Base-by-base conservation (phyloP, 1,140 invertebrate species). In the Medauroidea extradentata region DNA sequence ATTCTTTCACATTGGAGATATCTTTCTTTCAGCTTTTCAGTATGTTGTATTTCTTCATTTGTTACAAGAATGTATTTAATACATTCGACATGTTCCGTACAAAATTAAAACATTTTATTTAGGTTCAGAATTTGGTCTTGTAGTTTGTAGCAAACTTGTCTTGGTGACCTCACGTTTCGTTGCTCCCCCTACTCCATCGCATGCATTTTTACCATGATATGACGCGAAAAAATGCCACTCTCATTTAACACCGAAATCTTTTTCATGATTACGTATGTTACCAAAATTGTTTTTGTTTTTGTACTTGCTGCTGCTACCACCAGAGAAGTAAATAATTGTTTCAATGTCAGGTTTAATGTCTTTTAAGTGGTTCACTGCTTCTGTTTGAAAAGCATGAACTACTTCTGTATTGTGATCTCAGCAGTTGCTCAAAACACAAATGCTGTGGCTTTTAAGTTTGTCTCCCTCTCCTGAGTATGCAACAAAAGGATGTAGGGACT, bases 61-160 rank as follows among this genome's bases (percentile, higher is more conserved):
- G 4, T 34, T 34, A 34, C 29, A 34, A 34, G 29, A 34, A 34
- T 7, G 11, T 34, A 34, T 34, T 34, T 34, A 75, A 44, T 23
- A 78, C 18, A 25, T 7, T 34, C 25, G 16, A 53, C 13, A 34
- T 38, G 19, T 53, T 53, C 29, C 19, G 21, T 27, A 53, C 52
- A 53, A 34, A 53, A 53, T 24, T 38, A 18, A 53, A 53, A 53
- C 52, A 53, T 53, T 27, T 53, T 18, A 11, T 39, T 11, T 16
- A 16, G 7, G 13, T 14, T 53, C 52, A 53, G 41, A 18, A 53
- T 53, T 41, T 34, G 52, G 27, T 53, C 29, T 18, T 53, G 21
- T 27, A 39, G 27, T 27, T 19, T 7, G 29, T 34, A 21, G 27
- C 23, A 53, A 16, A 53, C 52, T 53, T 18, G 23, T 27, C 29